Base-by-base conservation (phyloP, 2,888 invertebrate species). In the Tanaodytes sp. region DNA sequence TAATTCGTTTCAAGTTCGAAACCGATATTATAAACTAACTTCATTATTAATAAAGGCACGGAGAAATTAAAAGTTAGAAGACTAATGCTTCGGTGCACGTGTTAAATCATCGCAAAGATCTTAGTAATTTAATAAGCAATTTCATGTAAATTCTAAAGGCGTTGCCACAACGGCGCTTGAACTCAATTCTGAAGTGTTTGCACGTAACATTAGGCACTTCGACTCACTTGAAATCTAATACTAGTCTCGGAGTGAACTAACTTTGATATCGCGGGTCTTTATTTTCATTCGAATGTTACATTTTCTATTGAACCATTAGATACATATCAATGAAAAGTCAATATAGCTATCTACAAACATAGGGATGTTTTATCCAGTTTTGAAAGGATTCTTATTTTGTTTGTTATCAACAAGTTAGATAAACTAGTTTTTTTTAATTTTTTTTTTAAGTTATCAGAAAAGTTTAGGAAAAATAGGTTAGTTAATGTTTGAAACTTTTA, bases 81-180 rank as follows among this genome's bases (percentile, higher is more conserved):
- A 81, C 79, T 81, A 82, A 81, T 82, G 81, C 81, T 77, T 74
- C 71, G 66, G 68, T 73, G 75, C 76, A 75, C 66, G 65, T 80
- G 77, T 79, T 82, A 81, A 82, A 82, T 82, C 82, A 81, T 81
- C 75, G 74, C 72, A 78, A 79, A 82, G 82, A 82, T 80, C 78
- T 82, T 78, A 77, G 80, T 80, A 77, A 82, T 82, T 82, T 83
- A 83, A 82, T 83, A 83, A 82, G 82, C 82, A 83, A 83, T 83
- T 82, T 82, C 80, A 82, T 82, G 82, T 79, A 82, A 82, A 82
- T 82, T 80, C 73, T 67, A 55, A 46, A 75, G 75, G 75, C 76
- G 74, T 79, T 76, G 73, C 72, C 74, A 76, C 74, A 76, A 76
- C 75, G 75, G 73, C 68, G 69, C 73, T 68, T 66, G 66, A 71